These are phyloP conservation scores for Liposcelis brunnea DNA, from an alignment of 2,888 invertebrate species.

Conservation along the genomic window DNA sequence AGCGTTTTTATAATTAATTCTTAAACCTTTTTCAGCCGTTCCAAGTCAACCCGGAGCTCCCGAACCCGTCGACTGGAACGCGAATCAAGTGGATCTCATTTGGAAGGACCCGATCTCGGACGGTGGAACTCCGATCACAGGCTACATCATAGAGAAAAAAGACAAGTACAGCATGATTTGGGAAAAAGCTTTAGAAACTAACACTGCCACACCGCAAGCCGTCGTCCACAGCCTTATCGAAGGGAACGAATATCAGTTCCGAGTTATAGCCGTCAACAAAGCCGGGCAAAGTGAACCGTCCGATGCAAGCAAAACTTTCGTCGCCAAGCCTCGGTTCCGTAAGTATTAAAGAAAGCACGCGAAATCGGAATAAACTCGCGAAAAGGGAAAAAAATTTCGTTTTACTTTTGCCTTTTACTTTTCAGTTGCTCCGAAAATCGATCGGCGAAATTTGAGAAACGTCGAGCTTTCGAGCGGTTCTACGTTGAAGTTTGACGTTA, in stretches of 20 bases:
- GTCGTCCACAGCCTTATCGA: slow-evolving; percentile 81
- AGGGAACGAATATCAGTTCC: slow-evolving; percentile 94
- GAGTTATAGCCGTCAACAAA: slow-evolving; percentile 86
- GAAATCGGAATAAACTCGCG: not conserved
- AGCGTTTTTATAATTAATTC: slow-evolving; percentile 3
- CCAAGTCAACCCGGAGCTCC: slow-evolving; percentile 83
- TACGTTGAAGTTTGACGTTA: slow-evolving; percentile 82
- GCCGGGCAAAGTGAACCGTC: slow-evolving; percentile 89
- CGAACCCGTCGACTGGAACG: slow-evolving; percentile 80
- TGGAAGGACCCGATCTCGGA: slow-evolving; percentile 81
- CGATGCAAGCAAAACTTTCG: slow-evolving; percentile 67
- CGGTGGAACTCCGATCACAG: slow-evolving; percentile 87
- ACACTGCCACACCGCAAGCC: slow-evolving; percentile 52
- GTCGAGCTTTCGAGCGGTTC: slow-evolving; percentile 83
- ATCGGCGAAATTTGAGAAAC: slow-evolving; percentile 78
- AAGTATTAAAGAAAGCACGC: slow-evolving; percentile 22
- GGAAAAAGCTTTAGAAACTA: slow-evolving; percentile 80
- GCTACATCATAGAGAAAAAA: slow-evolving; percentile 85
- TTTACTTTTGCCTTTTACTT: slow-evolving; percentile 14
- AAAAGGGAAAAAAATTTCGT: not conserved
- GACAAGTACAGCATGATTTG: slow-evolving; percentile 83
- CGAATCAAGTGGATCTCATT: slow-evolving; percentile 75
- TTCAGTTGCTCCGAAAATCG: slow-evolving; percentile 85
- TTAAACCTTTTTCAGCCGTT: slow-evolving; percentile 37
- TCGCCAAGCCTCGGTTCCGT: slow-evolving; percentile 69